Conservation (phyloP, 2,113 vertebrate species). For the Ictalurus punctatus region DNA sequence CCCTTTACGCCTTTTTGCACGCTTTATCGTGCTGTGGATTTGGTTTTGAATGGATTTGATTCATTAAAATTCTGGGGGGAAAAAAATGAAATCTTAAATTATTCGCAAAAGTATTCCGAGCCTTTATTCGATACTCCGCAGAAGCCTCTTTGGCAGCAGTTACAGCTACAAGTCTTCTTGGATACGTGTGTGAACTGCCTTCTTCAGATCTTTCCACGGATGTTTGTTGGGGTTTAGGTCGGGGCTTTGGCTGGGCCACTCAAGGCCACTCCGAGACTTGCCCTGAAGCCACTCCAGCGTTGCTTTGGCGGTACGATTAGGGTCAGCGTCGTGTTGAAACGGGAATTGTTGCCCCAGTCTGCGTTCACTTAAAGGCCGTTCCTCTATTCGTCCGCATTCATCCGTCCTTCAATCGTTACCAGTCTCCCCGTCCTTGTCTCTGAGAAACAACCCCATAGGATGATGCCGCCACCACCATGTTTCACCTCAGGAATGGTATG, state of each 20-base stretch:
- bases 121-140: no score
- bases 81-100: background rate
- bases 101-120: background rate
- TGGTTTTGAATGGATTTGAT: no score
- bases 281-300: background rate
- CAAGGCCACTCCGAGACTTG: background rate
- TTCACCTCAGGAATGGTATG: background rate
- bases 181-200: background rate
- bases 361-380: background rate
- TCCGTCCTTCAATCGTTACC: background rate
- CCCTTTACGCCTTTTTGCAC: no score
- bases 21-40: no score
- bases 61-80: no score
- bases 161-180: background rate
- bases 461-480: background rate
- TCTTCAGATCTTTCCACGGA: background rate
- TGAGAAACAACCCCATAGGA: background rate
- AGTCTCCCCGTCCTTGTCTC: background rate
- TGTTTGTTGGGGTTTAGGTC: background rate
- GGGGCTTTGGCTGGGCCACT: background rate
- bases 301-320: background rate
- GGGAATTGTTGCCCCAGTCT: background rate
- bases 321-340: background rate
- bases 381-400: background rate
- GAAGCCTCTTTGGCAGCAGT: background rate